Conservation (phyloP, 2,797 vertebrate species). For the Clarias laeviceps region DNA sequence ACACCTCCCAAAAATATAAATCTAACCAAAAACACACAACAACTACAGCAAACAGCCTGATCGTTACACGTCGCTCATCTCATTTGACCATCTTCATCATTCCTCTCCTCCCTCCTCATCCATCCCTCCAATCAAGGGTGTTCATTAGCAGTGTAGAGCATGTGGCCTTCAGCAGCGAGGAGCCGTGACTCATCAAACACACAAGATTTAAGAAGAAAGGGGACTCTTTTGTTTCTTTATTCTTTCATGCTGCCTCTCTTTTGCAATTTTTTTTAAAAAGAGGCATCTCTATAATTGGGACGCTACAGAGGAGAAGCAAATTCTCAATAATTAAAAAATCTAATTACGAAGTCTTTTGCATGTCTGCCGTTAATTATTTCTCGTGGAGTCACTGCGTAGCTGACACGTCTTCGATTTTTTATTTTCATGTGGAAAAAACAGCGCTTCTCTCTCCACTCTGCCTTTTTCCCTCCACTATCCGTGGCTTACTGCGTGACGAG, state of each 20-base stretch:
- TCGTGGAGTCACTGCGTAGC: constrained; percentile 66
- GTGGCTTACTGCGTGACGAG: constrained; percentile 8
- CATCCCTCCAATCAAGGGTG: constrained; percentile 33
- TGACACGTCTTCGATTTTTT: constrained; percentile 67
- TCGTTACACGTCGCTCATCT: constrained; percentile 26
- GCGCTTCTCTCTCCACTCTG: constrained; percentile 24
- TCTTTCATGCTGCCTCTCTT: constrained; percentile 67
- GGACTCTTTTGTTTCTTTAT: constrained; percentile 63
- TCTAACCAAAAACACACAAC: too few relatives aligned
- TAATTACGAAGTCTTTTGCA: constrained; percentile 82
- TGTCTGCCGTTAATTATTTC: constrained; percentile 78
- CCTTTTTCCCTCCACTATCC: constrained; percentile 3
- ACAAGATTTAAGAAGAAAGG: constrained; percentile 51
- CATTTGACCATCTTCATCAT: neutral
- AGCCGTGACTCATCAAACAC: constrained; percentile 65
- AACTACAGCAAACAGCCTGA: neutral
- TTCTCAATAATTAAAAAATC: constrained; percentile 85
- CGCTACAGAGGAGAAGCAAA: constrained; percentile 76
- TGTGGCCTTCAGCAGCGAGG: constrained; percentile 63
- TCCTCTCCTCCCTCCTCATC: constrained; percentile 36
- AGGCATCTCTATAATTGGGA: constrained; percentile 78
- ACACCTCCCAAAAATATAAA: neutral
- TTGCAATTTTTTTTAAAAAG: constrained; percentile 71
- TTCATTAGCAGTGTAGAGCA: constrained; percentile 67
- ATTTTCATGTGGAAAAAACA: constrained; percentile 66